A percentile compares a stretch with the other conserved stretches of the same genome.
These are phyloP conservation scores for Streptopelia turtur DNA, from an alignment of 2,797 vertebrate species.

Conservation along the genomic window DNA sequence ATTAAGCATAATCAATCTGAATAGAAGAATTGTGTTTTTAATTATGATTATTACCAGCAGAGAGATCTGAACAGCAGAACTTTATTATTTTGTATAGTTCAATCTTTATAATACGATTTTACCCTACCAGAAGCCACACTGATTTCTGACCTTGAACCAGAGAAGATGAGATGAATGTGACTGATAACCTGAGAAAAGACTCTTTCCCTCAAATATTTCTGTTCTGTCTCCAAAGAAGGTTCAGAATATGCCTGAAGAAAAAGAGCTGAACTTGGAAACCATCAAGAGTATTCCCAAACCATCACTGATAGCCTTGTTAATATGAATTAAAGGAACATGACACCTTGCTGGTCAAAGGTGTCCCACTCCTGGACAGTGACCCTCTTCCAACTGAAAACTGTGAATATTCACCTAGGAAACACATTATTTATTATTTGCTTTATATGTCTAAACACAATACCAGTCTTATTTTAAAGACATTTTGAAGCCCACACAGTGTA, in stretches of 20 bases:
- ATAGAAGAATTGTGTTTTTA: neutral
- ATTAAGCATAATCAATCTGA: neutral
- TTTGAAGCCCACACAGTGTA: neutral
- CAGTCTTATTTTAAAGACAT: neutral
- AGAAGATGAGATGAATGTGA: neutral
- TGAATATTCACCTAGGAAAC: neutral
- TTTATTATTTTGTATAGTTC: neutral
- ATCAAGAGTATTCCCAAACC: neutral
- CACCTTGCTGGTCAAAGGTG: neutral
- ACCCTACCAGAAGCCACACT: neutral
- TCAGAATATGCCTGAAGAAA: neutral
- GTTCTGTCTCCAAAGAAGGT: neutral
- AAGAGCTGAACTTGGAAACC: neutral
- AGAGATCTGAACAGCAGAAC: neutral
- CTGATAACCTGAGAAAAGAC: neutral
- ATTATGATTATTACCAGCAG: neutral
- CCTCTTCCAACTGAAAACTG: neutral
- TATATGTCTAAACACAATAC: neutral
- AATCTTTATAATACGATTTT: neutral
- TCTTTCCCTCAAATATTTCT: neutral
- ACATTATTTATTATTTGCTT: neutral
- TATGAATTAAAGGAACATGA: neutral
- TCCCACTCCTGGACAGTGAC: neutral
- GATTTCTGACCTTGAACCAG: neutral
- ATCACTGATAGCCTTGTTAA: neutral